phyloP scores from a whole-genome alignment of 64 coral and sea anemone species.

The Porites lutea region DNA sequence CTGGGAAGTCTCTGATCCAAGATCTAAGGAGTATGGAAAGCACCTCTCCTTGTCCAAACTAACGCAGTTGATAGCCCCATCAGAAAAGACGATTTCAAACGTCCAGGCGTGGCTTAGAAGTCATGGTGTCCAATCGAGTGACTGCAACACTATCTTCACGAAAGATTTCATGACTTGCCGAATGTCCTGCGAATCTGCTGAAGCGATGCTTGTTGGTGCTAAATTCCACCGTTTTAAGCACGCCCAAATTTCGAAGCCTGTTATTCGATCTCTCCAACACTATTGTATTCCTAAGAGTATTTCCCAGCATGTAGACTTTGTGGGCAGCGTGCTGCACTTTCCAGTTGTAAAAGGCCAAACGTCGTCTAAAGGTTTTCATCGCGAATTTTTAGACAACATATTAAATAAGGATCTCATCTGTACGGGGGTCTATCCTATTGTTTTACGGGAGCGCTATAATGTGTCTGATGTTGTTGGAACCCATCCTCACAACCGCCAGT shows the following conservation, averaged over 20 bases:
- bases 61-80: slow-evolving; percentile 69
- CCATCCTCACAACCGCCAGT: slow-evolving; percentile 71
- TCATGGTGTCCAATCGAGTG: slow-evolving; percentile 38
- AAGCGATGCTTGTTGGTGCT: slow-evolving; percentile 77
- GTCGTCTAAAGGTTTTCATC: slow-evolving; percentile 23
- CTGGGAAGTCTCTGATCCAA: slow-evolving; percentile 91
- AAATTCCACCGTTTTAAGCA: slow-evolving; percentile 90
- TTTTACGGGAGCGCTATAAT: slow-evolving; percentile 87
- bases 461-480: slow-evolving; percentile 77
- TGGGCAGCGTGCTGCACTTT: slow-evolving; percentile 88
- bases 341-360: slow-evolving; percentile 75
- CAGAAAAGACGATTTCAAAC: slow-evolving; percentile 39
- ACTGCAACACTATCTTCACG: slow-evolving; percentile 72
- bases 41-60: slow-evolving; percentile 66
- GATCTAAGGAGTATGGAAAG: slow-evolving; percentile 69
- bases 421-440: slow-evolving; percentile 88
- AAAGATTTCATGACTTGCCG: slow-evolving; percentile 88
- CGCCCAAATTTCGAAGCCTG: slow-evolving; percentile 43
- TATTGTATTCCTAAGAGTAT: slow-evolving; percentile 79
- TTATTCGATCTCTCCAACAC: slow-evolving; percentile 72
- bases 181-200: slow-evolving; percentile 60
- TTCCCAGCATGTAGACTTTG: slow-evolving; percentile 86
- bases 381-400: neutral
- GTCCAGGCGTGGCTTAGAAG: slow-evolving; percentile 77
- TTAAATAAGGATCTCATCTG: slow-evolving; percentile 43